phyloP scores from a whole-genome alignment of 2,888 invertebrate species.

The Tipula lateralis region DNA sequence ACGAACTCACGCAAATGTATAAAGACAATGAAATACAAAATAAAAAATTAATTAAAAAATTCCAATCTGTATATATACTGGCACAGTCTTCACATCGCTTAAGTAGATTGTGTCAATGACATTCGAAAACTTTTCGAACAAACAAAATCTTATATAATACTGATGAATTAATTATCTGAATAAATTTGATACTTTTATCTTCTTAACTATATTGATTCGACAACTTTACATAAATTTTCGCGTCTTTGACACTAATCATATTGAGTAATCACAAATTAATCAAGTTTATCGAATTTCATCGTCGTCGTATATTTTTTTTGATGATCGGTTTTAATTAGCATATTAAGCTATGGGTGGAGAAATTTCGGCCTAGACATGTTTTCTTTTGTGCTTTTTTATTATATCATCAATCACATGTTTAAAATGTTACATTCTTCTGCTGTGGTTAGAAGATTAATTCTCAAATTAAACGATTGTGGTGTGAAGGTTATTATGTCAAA shows the following conservation, averaged over 20 bases:
- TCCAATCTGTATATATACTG: background rate
- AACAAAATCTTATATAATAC: background rate
- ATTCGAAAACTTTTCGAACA: background rate
- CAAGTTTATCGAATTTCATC: background rate
- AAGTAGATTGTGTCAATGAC: background rate
- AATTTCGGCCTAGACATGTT: background rate
- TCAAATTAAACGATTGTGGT: no score
- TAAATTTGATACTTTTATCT: background rate
- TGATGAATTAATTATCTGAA: background rate
- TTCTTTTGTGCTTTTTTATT: background rate
- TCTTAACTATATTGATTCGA: background rate
- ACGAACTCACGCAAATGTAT: background rate
- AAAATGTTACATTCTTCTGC: background rate
- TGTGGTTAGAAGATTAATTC: background rate
- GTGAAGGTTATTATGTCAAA: no score
- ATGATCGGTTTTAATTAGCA: background rate
- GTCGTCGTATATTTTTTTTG: background rate
- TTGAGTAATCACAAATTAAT: background rate
- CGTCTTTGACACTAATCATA: background rate
- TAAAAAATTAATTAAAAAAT: conserved; percentile 15
- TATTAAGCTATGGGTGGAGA: background rate
- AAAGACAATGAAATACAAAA: background rate
- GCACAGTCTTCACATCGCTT: background rate
- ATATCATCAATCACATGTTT: background rate
- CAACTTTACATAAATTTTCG: background rate